Evolutionary conservation across 2,888 invertebrate species (phyloP), one percentile per base, ranked within the genome.

Genomic region (Thecophora atra): DNA sequence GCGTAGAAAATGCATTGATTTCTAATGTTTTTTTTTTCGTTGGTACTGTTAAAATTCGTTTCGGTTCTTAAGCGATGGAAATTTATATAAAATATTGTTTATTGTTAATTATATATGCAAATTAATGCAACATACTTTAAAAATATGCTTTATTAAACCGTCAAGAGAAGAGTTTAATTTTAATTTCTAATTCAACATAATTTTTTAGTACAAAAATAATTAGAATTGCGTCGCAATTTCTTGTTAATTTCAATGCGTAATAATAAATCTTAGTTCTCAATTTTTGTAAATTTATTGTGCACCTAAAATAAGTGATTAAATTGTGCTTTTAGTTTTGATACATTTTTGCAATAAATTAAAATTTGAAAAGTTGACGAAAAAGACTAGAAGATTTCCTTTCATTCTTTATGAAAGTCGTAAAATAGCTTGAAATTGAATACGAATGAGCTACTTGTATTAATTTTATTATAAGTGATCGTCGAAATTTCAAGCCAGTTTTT

Each of bases 401-500:
- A 11, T 6, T 47, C 11, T 47, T 47, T 47, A 47, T 47, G 47
- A 47, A 47, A 17, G 47, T 1, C 47, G n/a, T 47, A 47, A 47
- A 47, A 47, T 47, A n/a, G 17, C 24, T 30, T 30, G 47, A 62
- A n/a, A 42, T 67, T 81, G 77, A 81, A 81, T 81, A 81, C 81
- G 78, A 75, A 81, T 81, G 63, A 81, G 75, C n/a, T 70, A 58
- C 71, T 44, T 26, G 65, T 51, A 65, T 71, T 71, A 37, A 58
- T 66, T 71, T 71, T 42, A 66, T 65, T 71, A 19, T 56, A 58
- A 71, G 28, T 71, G 56, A 71, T 63, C 52, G 28, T 19, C 37
- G 21, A 30, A 30, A 28, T 63, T 6, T n/a, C 3, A n/a, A 28
- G 6, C 44, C n/a, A 62, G 62, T 64, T 28, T 21, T 28, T 64